phyloP scores from a whole-genome alignment of 2,113 vertebrate species.

The Oceanodroma tethys region DNA sequence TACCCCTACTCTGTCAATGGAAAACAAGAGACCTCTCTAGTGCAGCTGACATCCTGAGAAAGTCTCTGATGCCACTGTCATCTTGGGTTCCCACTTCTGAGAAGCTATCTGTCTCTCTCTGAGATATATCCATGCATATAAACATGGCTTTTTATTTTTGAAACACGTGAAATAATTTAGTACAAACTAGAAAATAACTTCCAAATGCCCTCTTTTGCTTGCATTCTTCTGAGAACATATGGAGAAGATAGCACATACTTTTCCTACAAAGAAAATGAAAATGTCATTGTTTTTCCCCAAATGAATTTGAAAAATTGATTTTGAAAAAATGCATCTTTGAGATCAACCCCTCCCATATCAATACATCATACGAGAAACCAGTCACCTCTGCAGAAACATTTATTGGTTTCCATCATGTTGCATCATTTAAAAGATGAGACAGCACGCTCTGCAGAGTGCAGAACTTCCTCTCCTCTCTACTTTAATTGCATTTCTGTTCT shows the following conservation, averaged over 20 bases:
- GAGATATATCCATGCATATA: not conserved
- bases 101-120: not conserved
- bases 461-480: conserved; percentile 10
- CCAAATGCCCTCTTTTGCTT: conserved; percentile 19
- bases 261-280: conserved; percentile 33
- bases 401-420: conserved; percentile 36
- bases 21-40: not conserved
- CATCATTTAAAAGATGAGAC: conserved; percentile 40
- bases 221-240: not conserved
- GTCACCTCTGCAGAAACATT: conserved; percentile 19
- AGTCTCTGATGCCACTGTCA: not conserved
- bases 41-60: not conserved
- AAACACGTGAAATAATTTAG: not conserved
- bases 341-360: not conserved
- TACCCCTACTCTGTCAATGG: not conserved
- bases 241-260: not conserved
- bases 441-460: not conserved
- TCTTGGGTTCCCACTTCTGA: not conserved
- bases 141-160: conserved; percentile 2
- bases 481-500: conserved; percentile 54
- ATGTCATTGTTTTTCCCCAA: conserved; percentile 30
- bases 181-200: conserved; percentile 29
- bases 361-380: not conserved
- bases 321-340: not conserved
- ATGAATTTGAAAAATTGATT: conserved; percentile 36